Conservation (phyloP, 2,888 invertebrate genomes). For the Diaperis boleti region DNA sequence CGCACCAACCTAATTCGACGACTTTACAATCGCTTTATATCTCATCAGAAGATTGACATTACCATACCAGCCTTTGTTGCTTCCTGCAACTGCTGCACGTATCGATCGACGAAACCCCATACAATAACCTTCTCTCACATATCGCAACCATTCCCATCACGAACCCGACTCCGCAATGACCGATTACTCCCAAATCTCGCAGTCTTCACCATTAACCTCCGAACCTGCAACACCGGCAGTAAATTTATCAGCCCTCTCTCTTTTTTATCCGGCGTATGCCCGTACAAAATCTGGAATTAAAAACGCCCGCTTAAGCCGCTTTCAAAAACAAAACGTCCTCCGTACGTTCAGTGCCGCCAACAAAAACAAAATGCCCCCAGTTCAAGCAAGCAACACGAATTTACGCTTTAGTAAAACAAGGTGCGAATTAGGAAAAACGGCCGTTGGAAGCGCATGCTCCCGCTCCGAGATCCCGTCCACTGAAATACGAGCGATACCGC, state of each 20-base stretch:
- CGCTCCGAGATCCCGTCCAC: constrained; percentile 51
- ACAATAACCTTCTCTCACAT: constrained; percentile 2
- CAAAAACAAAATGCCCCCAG: constrained; percentile 37
- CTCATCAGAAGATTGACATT: no score
- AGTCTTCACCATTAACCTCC: background rate
- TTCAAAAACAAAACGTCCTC: constrained; percentile 8
- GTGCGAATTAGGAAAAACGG: constrained; percentile 56
- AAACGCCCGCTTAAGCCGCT: constrained; percentile 6
- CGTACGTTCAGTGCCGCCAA: constrained; percentile 14
- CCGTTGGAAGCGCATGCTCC: constrained; percentile 55
- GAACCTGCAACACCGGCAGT: background rate
- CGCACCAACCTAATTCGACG: no score
- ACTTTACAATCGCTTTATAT: no score
- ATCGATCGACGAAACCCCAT: no score
- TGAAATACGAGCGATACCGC: constrained; percentile 57
- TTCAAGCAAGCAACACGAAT: constrained; percentile 43
- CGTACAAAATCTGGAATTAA: constrained; percentile 12
- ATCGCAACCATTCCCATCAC: background rate
- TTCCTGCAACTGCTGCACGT: no score
- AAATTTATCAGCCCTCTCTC: background rate
- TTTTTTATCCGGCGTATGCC: background rate
- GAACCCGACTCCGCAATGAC: background rate
- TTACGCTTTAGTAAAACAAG: constrained; percentile 53
- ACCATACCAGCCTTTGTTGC: no score
- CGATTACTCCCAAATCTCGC: background rate